Percentiles rank a stretch among this genome's conserved stretches.
These are phyloP conservation scores for Micromesistius poutassou DNA, from an alignment of 2,797 vertebrate genomes.

Conservation along the genomic window DNA sequence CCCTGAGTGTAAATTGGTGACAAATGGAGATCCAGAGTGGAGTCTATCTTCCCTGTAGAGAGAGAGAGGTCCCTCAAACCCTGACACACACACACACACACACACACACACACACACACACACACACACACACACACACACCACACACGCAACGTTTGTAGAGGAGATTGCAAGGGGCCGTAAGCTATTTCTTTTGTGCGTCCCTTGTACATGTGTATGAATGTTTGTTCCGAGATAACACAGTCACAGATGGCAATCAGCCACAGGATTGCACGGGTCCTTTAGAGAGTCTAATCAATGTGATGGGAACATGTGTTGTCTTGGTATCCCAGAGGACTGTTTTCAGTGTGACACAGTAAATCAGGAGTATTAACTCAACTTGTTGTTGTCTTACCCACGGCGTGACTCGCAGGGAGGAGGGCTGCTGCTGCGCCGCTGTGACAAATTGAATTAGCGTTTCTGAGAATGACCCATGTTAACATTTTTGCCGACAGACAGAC, in stretches of 20 bases:
- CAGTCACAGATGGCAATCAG: conserved; percentile 13
- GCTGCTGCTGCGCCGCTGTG: background rate
- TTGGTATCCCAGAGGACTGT: conserved; percentile 7
- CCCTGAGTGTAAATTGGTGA: background rate
- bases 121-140: background rate
- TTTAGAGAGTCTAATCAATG: conserved; percentile 14
- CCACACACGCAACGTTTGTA: background rate
- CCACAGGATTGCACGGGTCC: conserved; percentile 5
- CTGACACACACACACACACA: background rate
- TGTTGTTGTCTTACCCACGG: background rate
- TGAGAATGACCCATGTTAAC: background rate
- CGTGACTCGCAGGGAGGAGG: no score
- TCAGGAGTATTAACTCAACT: conserved; percentile 2
- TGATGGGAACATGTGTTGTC: conserved; percentile 13
- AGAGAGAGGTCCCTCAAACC: background rate
- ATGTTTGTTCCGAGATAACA: background rate
- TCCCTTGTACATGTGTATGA: background rate
- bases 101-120: background rate
- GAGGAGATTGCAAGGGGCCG: background rate
- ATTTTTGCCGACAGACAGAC: background rate
- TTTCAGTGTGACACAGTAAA: background rate
- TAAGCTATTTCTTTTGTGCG: background rate
- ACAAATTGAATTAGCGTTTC: background rate
- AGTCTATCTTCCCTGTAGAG: background rate
- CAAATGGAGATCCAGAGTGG: background rate